These are phyloP conservation scores for Hestina assimilis DNA, from an alignment of 1,140 invertebrate species.

Conservation along the genomic window DNA sequence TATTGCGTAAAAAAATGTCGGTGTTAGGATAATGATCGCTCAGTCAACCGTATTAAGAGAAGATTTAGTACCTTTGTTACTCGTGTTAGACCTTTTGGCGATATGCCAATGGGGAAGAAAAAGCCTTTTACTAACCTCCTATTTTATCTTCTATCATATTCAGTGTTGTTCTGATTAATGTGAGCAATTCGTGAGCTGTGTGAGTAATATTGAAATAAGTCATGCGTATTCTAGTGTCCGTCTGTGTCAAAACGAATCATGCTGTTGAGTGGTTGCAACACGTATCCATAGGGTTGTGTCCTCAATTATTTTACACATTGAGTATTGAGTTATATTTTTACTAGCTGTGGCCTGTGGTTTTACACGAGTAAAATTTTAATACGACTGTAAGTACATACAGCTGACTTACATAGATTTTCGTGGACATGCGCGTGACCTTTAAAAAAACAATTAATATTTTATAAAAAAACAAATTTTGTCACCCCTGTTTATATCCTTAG, in stretches of 20 bases:
- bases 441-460: no score
- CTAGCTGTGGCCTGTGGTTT: no score
- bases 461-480: no score
- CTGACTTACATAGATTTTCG: no score
- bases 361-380: no score
- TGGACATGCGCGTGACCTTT: no score
- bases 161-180: neutral
- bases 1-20: no score
- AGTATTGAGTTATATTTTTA: neutral
- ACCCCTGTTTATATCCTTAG: no score
- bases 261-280: neutral
- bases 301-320: no score
- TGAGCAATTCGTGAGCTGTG: neutral
- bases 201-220: neutral
- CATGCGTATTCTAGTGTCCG: constrained; percentile 1
- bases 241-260: constrained; percentile 2
- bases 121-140: neutral
- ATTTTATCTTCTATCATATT: neutral
- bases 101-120: neutral
- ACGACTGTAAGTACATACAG: no score
- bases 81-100: neutral
- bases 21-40: no score
- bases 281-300: neutral
- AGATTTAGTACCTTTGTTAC: neutral
- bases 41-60: no score